Percentiles rank a stretch among this genome's conserved stretches.
These are phyloP conservation scores for Bufo gargarizans DNA, from an alignment of 2,113 vertebrate species.

Conservation along the genomic window DNA sequence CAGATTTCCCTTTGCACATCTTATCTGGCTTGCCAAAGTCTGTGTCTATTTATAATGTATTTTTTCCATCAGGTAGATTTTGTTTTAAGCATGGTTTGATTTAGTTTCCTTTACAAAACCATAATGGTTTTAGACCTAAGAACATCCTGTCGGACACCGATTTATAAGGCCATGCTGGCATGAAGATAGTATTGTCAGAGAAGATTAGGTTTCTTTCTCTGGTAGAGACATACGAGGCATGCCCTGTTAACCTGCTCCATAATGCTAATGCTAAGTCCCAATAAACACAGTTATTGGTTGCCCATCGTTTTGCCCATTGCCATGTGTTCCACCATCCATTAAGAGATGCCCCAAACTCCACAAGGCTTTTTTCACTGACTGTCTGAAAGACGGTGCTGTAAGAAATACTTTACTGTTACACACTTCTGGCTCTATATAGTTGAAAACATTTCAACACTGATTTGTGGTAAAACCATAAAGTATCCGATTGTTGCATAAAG, in stretches of 20 bases:
- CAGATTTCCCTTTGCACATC: neutral
- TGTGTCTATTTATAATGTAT: neutral
- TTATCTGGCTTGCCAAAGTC: neutral
- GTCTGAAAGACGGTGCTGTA: neutral
- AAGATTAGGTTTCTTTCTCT: neutral
- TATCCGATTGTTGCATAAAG: conserved; percentile 13
- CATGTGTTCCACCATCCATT: neutral
- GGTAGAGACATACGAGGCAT: neutral
- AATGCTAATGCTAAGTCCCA: neutral
- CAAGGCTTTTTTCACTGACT: neutral
- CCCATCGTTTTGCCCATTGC: neutral
- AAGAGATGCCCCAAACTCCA: neutral
- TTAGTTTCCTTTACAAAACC: neutral
- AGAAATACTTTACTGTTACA: neutral
- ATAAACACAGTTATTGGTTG: neutral
- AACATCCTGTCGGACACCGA: neutral
- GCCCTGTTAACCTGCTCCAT: neutral
- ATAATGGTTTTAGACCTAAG: neutral
- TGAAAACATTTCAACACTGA: neutral
- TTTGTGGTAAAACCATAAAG: conserved; percentile 23
- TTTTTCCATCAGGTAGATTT: neutral
- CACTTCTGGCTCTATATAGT: neutral
- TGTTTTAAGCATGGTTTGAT: neutral
- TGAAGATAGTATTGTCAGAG: neutral
- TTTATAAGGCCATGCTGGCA: neutral